phyloP scores from a whole-genome alignment of 2,797 vertebrate genomes.

The Natrix natrix region DNA sequence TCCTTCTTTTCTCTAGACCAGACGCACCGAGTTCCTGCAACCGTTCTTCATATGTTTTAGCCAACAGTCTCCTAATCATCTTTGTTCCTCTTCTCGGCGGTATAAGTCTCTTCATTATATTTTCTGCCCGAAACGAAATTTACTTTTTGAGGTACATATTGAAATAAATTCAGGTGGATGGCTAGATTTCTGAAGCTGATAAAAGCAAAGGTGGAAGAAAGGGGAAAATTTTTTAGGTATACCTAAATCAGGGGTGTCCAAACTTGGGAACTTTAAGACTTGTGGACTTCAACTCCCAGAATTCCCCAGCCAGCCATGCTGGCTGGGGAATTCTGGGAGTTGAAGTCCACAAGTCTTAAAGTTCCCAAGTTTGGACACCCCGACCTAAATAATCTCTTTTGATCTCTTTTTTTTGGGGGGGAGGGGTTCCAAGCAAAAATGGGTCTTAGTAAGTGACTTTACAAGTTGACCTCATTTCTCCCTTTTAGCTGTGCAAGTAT shows the following conservation, averaged over 20 bases:
- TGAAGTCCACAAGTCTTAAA: too few species aligned
- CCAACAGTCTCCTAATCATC: neutral
- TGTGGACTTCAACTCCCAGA: too few species aligned
- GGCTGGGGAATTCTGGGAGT: too few species aligned
- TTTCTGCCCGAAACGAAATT: neutral
- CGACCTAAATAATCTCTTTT: neutral
- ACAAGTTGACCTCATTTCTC: neutral
- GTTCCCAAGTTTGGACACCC: too few species aligned
- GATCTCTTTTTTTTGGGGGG: neutral
- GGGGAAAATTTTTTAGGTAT: neutral
- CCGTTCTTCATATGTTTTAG: too few species aligned
- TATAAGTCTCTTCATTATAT: neutral
- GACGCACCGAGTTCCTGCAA: too few species aligned
- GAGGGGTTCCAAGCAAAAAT: neutral
- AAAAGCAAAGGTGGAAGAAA: neutral
- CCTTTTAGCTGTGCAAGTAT: neutral
- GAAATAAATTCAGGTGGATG: neutral
- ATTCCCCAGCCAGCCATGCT: too few species aligned
- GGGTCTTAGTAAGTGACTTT: neutral
- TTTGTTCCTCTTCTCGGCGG: neutral
- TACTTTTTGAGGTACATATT: neutral
- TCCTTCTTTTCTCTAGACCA: too few species aligned
- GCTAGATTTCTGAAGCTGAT: neutral
- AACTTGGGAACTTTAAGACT: too few species aligned
- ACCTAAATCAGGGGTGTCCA: too few species aligned